Base-by-base conservation (phyloP, 2,113 vertebrate genomes). In the Dipodomys merriami region DNA sequence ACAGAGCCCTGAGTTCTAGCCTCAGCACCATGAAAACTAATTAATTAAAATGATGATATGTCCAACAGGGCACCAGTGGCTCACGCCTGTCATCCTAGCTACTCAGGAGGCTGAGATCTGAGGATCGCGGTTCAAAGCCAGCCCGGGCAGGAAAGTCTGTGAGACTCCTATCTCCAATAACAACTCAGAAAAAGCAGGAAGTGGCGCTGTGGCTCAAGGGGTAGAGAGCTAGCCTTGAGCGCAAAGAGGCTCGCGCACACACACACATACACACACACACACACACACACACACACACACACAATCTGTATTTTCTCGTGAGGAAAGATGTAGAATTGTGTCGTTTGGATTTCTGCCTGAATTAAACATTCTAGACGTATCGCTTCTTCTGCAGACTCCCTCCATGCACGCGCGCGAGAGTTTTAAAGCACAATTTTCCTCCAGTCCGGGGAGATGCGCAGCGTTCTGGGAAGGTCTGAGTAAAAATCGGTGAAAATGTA, bases 251-350 rank as follows among this genome's bases (percentile, higher is more conserved):
- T 9, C 49, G 11, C 49, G 11, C 10, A 53, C 49, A 53, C 49
- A 53, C 49, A 12, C 49, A 53, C 49, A 53, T 9, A 53, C 49
- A 53, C 49, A 53, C 49, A 12, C 49, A 53, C 49, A 12, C 72
- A 96, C 92, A 67, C 81, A 91, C 49, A 12, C 72, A 96, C 92
- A 67, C 81, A 91, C 25, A 92, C 33, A 81, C n/a, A 77, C 84
- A 30, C 78, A 97, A 81, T 86, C 29, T 93, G 25, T 69, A 79
- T 88, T 96, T 82, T 76, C 18, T 91, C 91, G 60, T 91, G 77
- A 91, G 83, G 39, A 86, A 95, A 93, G 29, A 94, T 46, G 13
- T 2, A 53, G 29, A 84, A 53, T 53, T 53, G 12, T 13, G 49
- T 53, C 39, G 6, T 39, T 39, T 39, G 39, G 39, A 39, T 39